Conservation (phyloP, 1,140 invertebrate genomes). For the Trachymyrmex cornetzi region DNA sequence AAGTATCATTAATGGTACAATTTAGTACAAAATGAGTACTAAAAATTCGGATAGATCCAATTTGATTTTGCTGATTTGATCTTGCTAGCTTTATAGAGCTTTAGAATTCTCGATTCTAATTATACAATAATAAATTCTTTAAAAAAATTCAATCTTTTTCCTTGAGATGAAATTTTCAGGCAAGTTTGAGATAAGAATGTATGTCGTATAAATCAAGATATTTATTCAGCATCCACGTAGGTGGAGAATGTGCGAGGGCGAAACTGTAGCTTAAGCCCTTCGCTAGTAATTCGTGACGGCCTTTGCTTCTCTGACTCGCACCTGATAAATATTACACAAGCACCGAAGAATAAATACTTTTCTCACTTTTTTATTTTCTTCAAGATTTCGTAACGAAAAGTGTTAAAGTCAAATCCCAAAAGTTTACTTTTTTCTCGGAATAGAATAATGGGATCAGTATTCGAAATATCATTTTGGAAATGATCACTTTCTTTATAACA, state of each 20-base stretch:
- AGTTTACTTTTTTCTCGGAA: not conserved
- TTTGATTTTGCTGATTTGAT: too few species aligned
- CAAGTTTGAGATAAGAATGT: slow-evolving; percentile 10
- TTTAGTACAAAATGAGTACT: too few species aligned
- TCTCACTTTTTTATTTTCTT: not conserved
- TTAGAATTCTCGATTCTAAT: not conserved
- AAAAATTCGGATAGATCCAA: too few species aligned
- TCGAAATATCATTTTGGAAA: slow-evolving; percentile 3
- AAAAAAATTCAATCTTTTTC: not conserved
- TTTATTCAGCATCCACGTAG: slow-evolving; percentile 9
- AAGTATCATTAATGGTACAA: too few species aligned
- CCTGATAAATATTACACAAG: slow-evolving; percentile 27
- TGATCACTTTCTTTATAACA: not conserved
- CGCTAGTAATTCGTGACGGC: not conserved
- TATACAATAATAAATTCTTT: not conserved
- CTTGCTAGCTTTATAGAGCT: too few species aligned
- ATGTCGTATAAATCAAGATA: not conserved
- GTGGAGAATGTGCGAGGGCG: slow-evolving; percentile 8
- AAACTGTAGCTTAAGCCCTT: not conserved
- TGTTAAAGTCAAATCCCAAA: not conserved
- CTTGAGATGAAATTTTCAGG: not conserved
- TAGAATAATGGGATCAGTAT: not conserved
- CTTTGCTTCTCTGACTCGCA: slow-evolving; percentile 4
- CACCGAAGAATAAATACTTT: not conserved
- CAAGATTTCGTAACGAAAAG: not conserved